Base-by-base conservation (phyloP, 2,888 invertebrate species). In the Colostygia pectinataria region DNA sequence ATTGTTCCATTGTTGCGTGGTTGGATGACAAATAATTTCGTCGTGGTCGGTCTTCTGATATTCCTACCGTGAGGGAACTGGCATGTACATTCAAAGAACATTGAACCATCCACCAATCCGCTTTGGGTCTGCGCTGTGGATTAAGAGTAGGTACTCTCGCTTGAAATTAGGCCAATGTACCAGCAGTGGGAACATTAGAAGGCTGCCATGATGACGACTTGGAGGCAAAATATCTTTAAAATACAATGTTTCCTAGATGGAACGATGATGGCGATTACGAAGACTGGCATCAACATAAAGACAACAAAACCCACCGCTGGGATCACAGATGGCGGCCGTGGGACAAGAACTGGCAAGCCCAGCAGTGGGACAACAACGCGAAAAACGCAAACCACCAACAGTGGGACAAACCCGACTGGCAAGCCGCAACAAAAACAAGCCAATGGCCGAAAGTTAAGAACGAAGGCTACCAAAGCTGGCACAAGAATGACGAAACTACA, bases 291-390 rank as follows among this genome's bases (percentile, higher is more conserved):
- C 55, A 59, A 40, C 57, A 68, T 48, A 73, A 69, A 49, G 43
- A 65, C 6, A 65, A 73, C 61, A 73, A 71, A 25, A 62, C 67
- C 27, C 49, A 69, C 45, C 57, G 61, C 10, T 72, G 75, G 75
- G 71, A 74, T 37, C 66, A 71, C 14, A 53, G 69, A 6, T 76
- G 80, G 82, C 78, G 80, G 53, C 76, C 75, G 0, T 78, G 78
- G 73, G 68, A 81, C 48, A 73, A 74, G 46, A 66, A 66, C 61
- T 69, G 68, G 69, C 64, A 65, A 4, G 39, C 52, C 48, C 53
- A 65, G 18, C 65, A 70, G n/a, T 71, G 72, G 67, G 55, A 64
- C 14, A 60, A 55, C 40, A 65, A 65, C 38, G 58, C 56, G 1
- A 48, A 48, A 25, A 37, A 24, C 12, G 49, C 48, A 8, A 38